These are phyloP conservation scores for Nephila pilipes DNA, from an alignment of 1,140 invertebrate species.

Conservation along the genomic window DNA sequence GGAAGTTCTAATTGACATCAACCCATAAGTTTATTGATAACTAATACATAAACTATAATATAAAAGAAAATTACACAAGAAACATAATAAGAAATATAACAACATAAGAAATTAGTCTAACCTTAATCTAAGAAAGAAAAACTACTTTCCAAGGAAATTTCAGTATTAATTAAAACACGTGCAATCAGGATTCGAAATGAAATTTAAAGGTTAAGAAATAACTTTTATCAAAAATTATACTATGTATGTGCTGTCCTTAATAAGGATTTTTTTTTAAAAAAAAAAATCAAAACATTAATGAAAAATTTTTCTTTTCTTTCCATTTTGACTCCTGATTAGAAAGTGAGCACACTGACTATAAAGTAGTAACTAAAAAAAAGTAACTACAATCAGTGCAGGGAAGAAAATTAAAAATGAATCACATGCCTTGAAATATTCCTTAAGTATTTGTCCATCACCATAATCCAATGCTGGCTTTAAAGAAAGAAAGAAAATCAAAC, in stretches of 20 bases:
- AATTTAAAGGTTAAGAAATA: neutral
- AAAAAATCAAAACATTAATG: neutral
- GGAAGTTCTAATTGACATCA: no score
- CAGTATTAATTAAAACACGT: neutral
- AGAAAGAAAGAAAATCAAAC: conserved; percentile 35
- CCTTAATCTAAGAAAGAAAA: neutral
- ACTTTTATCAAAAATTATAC: neutral
- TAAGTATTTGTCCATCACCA: conserved; percentile 70
- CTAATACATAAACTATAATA: no score
- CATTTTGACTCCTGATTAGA: conserved; percentile 27
- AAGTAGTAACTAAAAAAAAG: neutral
- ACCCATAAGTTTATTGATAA: no score
- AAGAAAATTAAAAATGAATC: conserved; percentile 11
- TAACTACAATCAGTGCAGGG: conserved; percentile 2
- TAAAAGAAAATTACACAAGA: no score
- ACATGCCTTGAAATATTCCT: conserved; percentile 74
- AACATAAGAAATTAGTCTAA: no score
- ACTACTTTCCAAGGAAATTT: neutral
- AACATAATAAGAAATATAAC: no score
- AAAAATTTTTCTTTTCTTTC: neutral
- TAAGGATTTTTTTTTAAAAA: no score
- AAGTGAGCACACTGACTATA: neutral
- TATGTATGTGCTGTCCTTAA: neutral
- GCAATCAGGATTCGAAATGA: conserved; percentile 34
- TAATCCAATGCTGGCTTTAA: conserved; percentile 73